phyloP scores from a whole-genome alignment of 2,888 invertebrate species.

The Epinotia ramella region DNA sequence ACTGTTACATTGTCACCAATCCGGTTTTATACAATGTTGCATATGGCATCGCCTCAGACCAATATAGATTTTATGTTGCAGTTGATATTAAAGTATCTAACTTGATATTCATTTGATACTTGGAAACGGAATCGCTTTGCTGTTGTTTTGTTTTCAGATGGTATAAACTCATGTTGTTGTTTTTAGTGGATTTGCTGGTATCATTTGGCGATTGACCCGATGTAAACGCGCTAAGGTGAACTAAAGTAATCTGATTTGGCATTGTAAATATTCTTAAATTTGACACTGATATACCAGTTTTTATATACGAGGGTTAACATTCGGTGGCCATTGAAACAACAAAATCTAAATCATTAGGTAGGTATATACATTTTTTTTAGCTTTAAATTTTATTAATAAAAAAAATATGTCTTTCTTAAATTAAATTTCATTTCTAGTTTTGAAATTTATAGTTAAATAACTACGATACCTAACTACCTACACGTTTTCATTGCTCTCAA shows the following conservation, averaged over 20 bases:
- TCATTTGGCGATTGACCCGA: conserved; percentile 32
- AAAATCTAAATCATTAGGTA: too few relatives aligned
- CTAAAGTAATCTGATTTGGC: conserved; percentile 9
- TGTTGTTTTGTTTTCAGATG: conserved; percentile 39
- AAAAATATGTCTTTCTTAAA: too few relatives aligned
- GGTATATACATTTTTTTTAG: too few relatives aligned
- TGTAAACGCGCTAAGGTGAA: conserved; percentile 25
- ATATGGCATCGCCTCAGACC: conserved; percentile 45
- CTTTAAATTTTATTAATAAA: too few relatives aligned
- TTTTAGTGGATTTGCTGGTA: conserved; percentile 24
- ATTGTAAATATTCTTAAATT: conserved; percentile 3
- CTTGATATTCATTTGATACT: conserved; percentile 47
- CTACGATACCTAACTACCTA: neutral
- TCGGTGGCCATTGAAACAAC: too few relatives aligned
- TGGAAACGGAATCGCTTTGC: conserved; percentile 43
- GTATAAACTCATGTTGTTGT: conserved; percentile 17
- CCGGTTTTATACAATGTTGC: conserved; percentile 59
- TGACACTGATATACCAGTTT: neutral
- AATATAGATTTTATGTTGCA: conserved; percentile 59
- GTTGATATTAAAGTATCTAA: conserved; percentile 62
- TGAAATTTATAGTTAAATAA: too few relatives aligned
- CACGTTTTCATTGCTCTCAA: neutral
- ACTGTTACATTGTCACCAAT: conserved; percentile 57
- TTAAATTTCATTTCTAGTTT: too few relatives aligned
- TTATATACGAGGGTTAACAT: neutral